Evolutionary conservation across 2,113 vertebrate species (phyloP).

Genomic region (Rhea americana): DNA sequence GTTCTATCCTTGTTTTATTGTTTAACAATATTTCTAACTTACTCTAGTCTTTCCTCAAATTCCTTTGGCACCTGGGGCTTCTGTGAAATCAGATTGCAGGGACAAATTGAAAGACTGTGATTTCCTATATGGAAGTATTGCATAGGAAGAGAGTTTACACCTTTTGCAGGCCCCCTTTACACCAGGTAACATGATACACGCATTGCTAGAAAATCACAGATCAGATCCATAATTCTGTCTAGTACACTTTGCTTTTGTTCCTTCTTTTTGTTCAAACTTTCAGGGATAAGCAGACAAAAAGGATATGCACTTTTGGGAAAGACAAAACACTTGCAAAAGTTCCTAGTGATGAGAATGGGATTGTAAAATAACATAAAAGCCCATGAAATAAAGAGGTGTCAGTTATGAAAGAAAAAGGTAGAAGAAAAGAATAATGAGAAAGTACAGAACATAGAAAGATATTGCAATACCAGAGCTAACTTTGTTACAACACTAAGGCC

Average conservation of each 20-base stretch:
- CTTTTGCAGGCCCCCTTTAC: not conserved
- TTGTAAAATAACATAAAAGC: not conserved
- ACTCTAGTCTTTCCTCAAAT: not conserved
- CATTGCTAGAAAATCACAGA: not conserved
- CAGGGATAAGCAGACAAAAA: accelerated
- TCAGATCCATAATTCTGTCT: not conserved
- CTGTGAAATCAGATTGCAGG: not conserved
- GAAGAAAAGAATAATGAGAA: not conserved
- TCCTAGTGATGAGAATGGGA: not conserved
- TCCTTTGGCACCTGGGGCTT: not conserved
- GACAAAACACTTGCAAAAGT: not conserved
- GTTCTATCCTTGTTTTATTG: not conserved
- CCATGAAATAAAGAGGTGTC: not conserved
- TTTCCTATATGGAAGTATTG: not conserved
- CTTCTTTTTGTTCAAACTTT: not conserved
- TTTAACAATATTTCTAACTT: not conserved
- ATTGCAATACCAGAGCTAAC: not conserved
- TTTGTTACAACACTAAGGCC: not conserved
- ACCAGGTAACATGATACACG: not conserved
- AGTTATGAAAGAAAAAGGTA: not conserved
- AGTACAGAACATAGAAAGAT: not conserved
- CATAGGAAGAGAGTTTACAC: not conserved
- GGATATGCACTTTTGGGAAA: not conserved
- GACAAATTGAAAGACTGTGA: not conserved
- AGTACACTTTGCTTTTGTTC: not conserved